A percentile compares a stretch with the other conserved stretches of the same genome.
Conservation (phyloP, 2,113 vertebrate species). For the Glaucidium brasilianum region DNA sequence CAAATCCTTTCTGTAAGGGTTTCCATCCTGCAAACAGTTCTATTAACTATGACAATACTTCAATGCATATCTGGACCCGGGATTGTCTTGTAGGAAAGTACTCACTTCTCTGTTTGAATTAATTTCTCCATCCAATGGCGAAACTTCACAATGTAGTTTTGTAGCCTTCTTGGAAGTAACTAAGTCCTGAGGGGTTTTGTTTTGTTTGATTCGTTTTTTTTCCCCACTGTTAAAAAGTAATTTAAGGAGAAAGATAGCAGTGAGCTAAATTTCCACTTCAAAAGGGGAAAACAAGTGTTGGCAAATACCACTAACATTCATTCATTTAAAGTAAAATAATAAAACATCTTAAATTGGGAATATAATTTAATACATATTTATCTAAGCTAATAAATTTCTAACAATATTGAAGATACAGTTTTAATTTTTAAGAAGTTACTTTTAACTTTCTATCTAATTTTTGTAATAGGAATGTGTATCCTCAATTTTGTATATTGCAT, state of each 20-base stretch:
- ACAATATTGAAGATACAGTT: not conserved
- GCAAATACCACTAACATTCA: not conserved
- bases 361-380: not conserved
- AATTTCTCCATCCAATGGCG: not conserved
- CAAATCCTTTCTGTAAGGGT: not conserved
- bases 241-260: not conserved
- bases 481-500: not conserved
- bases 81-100: not conserved
- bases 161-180: not conserved
- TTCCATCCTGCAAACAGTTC: not conserved
- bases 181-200: not conserved
- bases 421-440: not conserved
- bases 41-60: not conserved
- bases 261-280: not conserved
- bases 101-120: not conserved
- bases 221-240: rapidly evolving
- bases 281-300: not conserved
- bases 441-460: not conserved
- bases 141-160: not conserved
- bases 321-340: not conserved
- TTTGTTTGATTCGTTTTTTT: no score
- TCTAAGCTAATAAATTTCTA: not conserved
- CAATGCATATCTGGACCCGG: not conserved
- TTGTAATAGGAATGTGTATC: not conserved
- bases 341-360: not conserved